Evolutionary conservation across 2,113 vertebrate species (phyloP).

Genomic region (Fregetta grallaria): DNA sequence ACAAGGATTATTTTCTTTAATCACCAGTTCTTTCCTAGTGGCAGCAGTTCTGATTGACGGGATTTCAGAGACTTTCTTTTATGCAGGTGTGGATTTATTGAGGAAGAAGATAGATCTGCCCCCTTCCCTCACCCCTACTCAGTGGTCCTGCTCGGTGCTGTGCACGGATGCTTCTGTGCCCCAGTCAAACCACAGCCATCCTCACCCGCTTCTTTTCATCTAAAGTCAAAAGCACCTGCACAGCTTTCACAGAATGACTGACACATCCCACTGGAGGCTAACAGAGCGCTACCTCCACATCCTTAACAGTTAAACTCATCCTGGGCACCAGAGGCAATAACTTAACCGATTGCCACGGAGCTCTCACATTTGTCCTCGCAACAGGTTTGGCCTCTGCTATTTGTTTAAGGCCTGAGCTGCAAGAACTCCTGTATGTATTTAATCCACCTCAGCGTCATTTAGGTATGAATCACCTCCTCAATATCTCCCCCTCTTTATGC

Average conservation of each 20-base stretch:
- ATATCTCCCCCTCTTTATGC: neutral
- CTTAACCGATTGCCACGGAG: neutral
- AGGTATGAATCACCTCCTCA: neutral
- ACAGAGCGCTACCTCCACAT: neutral
- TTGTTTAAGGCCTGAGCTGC: neutral
- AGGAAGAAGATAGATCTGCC: neutral
- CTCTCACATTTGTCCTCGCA: neutral
- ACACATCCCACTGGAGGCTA: neutral
- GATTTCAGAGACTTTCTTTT: neutral
- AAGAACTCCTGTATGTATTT: neutral
- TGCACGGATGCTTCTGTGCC: accelerated
- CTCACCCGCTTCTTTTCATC: accelerated
- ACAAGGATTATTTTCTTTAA: constrained; percentile 13
- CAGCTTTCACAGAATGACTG: neutral
- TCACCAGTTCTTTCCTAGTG: neutral
- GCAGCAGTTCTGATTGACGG: neutral
- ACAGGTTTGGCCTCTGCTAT: neutral
- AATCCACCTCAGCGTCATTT: neutral
- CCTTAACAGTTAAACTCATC: neutral
- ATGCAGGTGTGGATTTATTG: neutral
- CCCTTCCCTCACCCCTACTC: neutral
- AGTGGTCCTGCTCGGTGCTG: accelerated
- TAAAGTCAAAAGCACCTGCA: neutral
- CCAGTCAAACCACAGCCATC: neutral
- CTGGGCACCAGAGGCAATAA: neutral